Evolutionary conservation across 2,888 invertebrate genomes (phyloP), one percentile per base, ranked within the genome.

Genomic region (Melinaea marsaeus): DNA sequence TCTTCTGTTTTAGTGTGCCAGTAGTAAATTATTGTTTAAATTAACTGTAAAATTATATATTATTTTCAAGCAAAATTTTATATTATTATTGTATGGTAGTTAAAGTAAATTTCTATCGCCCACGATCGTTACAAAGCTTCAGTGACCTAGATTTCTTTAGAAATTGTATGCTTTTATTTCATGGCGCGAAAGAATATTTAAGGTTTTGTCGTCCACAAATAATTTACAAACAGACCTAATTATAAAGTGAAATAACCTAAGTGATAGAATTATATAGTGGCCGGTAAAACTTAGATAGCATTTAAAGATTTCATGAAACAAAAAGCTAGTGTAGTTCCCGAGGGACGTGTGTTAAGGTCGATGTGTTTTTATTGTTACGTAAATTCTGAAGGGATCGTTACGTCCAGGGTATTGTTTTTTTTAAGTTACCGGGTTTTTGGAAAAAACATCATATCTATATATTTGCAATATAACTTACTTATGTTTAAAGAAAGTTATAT

Each of bases 111-210:
- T 42, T 51, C 9, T 32, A 32, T 32, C 51, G 32, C 51, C 51
- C 51, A 7, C 51, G 51, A 32, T 51, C 51, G 51, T 51, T 51
- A 51, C 32, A 51, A 32, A 32, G 51, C 51, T 22, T 51, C 51
- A 32, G 51, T 51, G 51, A 51, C 51, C 51, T 51, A 51, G 32
- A 51, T 51, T 51, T 51, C 51, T 51, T 51, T 32, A 51, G 32
- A 51, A 51, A 51, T 51, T 51, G 51, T 51, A 11, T 51, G 32
- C 3, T 32, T 51, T 51, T 51, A 6, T 51, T 51, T 51, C 22
- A 51, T 22, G 51, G 7, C 51, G 51, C 9, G 3, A 51, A 51
- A 51, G 42, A 22, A 51, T 51, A 51, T 51, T 32, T 22, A 51
- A 32, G 22, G 51, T 51, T 48, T 46, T 13, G 22, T 46, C 46